Conservation (phyloP, 2,113 vertebrate genomes). For the Macrotis lagotis region DNA sequence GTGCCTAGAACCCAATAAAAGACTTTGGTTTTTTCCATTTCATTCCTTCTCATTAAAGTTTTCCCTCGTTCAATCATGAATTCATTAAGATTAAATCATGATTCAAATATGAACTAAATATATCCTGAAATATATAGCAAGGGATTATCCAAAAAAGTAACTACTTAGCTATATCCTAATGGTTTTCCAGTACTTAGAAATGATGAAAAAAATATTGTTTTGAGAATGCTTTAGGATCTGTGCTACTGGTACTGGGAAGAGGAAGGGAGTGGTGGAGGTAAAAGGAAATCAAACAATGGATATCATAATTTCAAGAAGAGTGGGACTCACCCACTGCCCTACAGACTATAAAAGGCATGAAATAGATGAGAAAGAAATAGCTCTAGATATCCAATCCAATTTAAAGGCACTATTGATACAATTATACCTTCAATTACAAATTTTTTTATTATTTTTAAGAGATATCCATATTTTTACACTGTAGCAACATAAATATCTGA, state of each 20-base stretch:
- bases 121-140: neutral
- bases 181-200: neutral
- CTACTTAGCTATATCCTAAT: neutral
- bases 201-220: neutral
- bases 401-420: neutral
- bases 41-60: neutral
- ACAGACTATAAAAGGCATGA: neutral
- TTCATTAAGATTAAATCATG: neutral
- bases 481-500: neutral
- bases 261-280: neutral
- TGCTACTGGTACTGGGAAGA: slow-evolving; percentile 8
- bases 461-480: neutral
- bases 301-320: neutral
- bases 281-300: neutral
- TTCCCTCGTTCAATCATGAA: neutral
- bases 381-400: neutral
- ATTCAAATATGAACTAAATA: neutral
- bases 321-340: neutral
- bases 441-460: neutral
- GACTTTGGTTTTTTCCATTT: neutral
- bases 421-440: neutral
- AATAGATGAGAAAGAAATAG: neutral
- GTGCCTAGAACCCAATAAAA: neutral
- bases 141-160: neutral
- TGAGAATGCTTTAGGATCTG: neutral